Evolutionary conservation across 1,140 invertebrate species (phyloP).

Genomic region (Caenorhabditis remanei): DNA sequence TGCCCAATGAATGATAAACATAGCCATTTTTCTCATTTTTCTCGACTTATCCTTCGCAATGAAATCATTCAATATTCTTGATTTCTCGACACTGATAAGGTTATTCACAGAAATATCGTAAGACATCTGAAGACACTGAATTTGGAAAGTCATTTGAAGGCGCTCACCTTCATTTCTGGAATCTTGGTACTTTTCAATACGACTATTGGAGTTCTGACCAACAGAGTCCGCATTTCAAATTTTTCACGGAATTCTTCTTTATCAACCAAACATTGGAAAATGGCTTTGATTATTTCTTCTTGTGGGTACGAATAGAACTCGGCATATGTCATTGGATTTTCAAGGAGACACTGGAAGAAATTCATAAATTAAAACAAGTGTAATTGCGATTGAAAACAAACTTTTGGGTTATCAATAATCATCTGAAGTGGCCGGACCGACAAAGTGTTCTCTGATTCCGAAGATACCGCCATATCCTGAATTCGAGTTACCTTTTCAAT

Average conservation of each 20-base stretch:
- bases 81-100: background rate
- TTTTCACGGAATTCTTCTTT: background rate
- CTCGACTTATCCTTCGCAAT: background rate
- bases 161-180: background rate
- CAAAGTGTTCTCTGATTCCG: background rate
- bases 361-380: background rate
- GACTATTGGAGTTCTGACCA: background rate
- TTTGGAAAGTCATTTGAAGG: no score
- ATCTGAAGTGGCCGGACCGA: background rate
- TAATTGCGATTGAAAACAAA: background rate
- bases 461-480: background rate
- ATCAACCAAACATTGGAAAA: background rate
- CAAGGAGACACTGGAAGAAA: background rate
- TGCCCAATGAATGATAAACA: background rate
- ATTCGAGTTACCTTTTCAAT: background rate
- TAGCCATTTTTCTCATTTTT: background rate
- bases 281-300: constrained; percentile 8
- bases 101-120: constrained; percentile 5
- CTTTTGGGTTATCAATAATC: constrained; percentile 1
- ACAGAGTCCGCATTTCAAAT: background rate
- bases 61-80: background rate
- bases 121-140: background rate
- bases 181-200: background rate
- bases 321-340: background rate
- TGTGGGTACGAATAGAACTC: background rate